Conservation (phyloP, 1,140 invertebrate genomes). For the Aphidius gifuensis region DNA sequence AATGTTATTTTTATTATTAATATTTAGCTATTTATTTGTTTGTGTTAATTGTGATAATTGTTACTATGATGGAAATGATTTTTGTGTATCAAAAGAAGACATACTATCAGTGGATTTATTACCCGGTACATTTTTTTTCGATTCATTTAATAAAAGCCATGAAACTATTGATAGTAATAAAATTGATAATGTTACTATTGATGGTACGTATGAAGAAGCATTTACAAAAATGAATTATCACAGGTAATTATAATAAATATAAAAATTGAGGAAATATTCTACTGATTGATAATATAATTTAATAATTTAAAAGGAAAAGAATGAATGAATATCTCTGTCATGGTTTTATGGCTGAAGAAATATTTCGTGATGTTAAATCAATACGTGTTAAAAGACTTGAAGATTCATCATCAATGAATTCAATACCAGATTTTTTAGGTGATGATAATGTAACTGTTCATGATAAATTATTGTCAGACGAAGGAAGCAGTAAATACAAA, state of each 20-base stretch:
- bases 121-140: slow-evolving; percentile 59
- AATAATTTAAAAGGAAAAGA: slow-evolving; percentile 54
- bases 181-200: slow-evolving; percentile 28
- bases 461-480: slow-evolving; percentile 61
- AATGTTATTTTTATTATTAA: slow-evolving; percentile 15
- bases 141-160: slow-evolving; percentile 39
- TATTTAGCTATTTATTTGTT: background rate
- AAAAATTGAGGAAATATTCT: background rate
- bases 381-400: slow-evolving; percentile 53
- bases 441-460: slow-evolving; percentile 46
- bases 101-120: slow-evolving; percentile 62
- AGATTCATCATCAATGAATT: slow-evolving; percentile 37
- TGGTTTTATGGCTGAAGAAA: slow-evolving; percentile 67
- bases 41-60: slow-evolving; percentile 32
- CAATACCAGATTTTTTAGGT: slow-evolving; percentile 27
- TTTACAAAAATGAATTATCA: slow-evolving; percentile 62
- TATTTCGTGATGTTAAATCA: slow-evolving; percentile 60
- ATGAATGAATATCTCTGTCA: slow-evolving; percentile 73
- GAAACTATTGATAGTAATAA: slow-evolving; percentile 25
- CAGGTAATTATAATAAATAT: slow-evolving; percentile 50
- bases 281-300: too few species aligned
- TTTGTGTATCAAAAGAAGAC: slow-evolving; percentile 60
- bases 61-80: slow-evolving; percentile 50
- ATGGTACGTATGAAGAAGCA: slow-evolving; percentile 60
- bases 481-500: slow-evolving; percentile 66